Evolutionary conservation across 2,113 vertebrate species (phyloP), one percentile per base, ranked within the genome.

Genomic region (Alouatta palliata): DNA sequence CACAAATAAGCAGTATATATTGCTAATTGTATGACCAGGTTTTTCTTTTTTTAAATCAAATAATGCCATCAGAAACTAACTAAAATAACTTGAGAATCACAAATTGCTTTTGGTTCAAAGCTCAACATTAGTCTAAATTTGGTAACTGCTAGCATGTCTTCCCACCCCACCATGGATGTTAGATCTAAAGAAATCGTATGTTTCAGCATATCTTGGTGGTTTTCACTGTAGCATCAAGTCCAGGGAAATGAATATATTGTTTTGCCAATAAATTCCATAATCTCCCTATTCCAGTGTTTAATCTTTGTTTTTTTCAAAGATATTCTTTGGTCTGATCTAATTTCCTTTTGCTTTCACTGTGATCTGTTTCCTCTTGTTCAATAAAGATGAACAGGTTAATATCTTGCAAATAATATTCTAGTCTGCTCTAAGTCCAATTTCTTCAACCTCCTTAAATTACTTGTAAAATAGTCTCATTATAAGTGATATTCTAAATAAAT

Each of bases 41-140:
- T 90, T 23, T 13, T 25, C 64, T 75, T 91, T 91, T 70, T 86
- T 87, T 58, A n/a, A 79, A 47, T 93, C 32, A 96, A 87, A 81
- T 75, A 95, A 90, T 68, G 16, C 10, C 91, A n/a, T 76, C 43
- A 87, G 71, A 95, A 87, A 95, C 83, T 90, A 77, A 49, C 43
- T 54, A 79, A 80, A 82, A 10, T 52, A 52, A 58, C 4, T 75
- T 76, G 37, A 85, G 43, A 81, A 87, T 81, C 61, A 90, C 43
- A 56, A 64, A 61, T 14, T 79, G 9, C 37, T 91, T 89, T 92
- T 85, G 73, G 2, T 27, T 71, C 49, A 70, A 88, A 96, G 85
- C 8, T 68, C 40, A 71, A 79, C 32, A 27, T 81, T 85, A 8
- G 12, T 66, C 32, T 76, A 7, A 45, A 49, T 82, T 58, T 75